Conservation (phyloP, 2,113 vertebrate genomes). For the Erythrolamprus reginae region DNA sequence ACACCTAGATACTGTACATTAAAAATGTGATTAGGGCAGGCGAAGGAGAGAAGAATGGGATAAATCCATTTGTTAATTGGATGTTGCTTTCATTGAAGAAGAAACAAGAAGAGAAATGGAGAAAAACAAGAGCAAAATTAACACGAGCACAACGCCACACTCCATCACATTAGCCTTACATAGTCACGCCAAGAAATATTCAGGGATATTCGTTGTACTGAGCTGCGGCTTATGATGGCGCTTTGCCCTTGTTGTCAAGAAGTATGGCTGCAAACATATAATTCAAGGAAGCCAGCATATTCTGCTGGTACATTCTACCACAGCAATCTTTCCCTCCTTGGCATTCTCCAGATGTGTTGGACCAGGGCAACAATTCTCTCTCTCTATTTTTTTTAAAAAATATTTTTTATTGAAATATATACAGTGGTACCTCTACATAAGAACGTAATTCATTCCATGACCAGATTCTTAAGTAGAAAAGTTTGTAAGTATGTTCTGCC, state of each 20-base stretch:
- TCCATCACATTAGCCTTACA: not conserved
- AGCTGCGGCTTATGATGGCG: not conserved
- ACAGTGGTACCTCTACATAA: too few species aligned
- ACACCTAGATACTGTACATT: not conserved
- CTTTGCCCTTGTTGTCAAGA: not conserved
- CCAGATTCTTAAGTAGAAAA: too few species aligned
- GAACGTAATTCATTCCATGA: too few species aligned
- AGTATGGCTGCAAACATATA: not conserved
- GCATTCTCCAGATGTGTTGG: not conserved
- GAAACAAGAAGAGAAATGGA: not conserved
- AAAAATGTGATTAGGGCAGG: conserved; percentile 11
- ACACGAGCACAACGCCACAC: not conserved
- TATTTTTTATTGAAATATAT: too few species aligned
- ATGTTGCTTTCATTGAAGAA: not conserved
- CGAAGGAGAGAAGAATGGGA: not conserved
- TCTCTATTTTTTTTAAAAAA: too few species aligned
- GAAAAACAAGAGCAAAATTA: not conserved
- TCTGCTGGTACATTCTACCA: too few species aligned
- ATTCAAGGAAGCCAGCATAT: not conserved
- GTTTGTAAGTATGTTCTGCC: too few species aligned
- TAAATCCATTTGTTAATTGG: not conserved
- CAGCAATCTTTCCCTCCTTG: not conserved
- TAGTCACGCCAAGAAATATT: not conserved
- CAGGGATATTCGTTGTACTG: not conserved
- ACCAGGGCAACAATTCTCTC: not conserved